Conservation (phyloP, 2,888 invertebrate species). For the Apotomis betuletana region DNA sequence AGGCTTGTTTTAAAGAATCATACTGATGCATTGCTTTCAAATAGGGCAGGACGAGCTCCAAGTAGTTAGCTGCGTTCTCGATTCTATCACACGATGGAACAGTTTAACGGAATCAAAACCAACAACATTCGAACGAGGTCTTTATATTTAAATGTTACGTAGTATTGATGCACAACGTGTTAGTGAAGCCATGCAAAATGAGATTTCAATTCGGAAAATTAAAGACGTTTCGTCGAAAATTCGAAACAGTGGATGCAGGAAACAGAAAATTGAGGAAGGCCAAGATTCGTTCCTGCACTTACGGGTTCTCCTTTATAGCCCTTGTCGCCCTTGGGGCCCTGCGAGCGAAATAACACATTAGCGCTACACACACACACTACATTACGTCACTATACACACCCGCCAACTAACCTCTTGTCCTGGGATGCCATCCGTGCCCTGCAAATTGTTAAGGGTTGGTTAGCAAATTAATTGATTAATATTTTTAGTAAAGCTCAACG, state of each 20-base stretch:
- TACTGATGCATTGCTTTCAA: constrained; percentile 1
- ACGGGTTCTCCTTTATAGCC: constrained; percentile 93
- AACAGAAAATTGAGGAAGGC: constrained; percentile 38
- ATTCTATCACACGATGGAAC: background rate
- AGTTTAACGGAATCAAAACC: constrained; percentile 12
- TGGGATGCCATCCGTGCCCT: constrained; percentile 97
- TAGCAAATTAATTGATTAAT: constrained; percentile 40
- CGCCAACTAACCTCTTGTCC: constrained; percentile 90
- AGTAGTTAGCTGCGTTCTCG: constrained; percentile 3
- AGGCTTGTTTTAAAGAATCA: background rate
- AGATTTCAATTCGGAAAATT: constrained; percentile 44
- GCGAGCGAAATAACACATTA: constrained; percentile 63
- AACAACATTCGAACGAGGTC: background rate
- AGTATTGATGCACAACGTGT: constrained; percentile 36
- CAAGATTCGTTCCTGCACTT: constrained; percentile 73
- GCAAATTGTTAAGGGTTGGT: constrained; percentile 63
- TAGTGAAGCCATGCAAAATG: constrained; percentile 42
- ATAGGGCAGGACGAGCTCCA: background rate
- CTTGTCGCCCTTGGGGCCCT: constrained; percentile 95
- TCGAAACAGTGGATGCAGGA: constrained; percentile 42
- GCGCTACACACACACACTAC: constrained; percentile 7
- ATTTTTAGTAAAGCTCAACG: constrained; percentile 32
- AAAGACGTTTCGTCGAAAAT: constrained; percentile 42
- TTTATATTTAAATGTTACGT: background rate
- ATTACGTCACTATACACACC: constrained; percentile 15